These are phyloP conservation scores for Sinocyclocheilus anophthalmus DNA, from an alignment of 2,113 vertebrate species.

Conservation along the genomic window DNA sequence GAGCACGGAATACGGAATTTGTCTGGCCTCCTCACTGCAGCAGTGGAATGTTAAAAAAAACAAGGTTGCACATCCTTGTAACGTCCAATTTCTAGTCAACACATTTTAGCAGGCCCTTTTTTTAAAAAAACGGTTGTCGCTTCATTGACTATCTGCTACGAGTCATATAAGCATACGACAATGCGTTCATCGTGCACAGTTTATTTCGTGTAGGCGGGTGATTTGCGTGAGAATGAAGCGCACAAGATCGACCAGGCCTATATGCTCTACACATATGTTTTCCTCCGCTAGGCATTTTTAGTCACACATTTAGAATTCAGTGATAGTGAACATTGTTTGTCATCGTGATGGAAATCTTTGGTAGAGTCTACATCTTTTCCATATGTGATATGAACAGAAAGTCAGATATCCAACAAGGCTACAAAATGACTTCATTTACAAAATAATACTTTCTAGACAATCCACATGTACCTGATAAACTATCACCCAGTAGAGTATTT, in stretches of 20 bases:
- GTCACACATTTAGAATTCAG: neutral
- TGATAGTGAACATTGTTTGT: neutral
- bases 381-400: neutral
- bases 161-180: too few species aligned
- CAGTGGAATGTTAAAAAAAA: too few species aligned
- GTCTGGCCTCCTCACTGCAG: too few species aligned
- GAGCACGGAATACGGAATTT: too few species aligned
- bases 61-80: too few species aligned
- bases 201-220: too few species aligned
- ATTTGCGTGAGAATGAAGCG: too few species aligned
- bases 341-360: neutral
- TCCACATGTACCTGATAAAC: neutral
- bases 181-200: too few species aligned
- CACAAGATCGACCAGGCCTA: neutral
- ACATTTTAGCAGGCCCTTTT: too few species aligned
- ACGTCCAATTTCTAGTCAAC: too few species aligned
- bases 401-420: neutral
- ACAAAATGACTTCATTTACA: neutral
- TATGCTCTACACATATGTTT: neutral
- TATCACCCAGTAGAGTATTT: neutral
- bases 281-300: neutral
- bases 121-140: too few species aligned
- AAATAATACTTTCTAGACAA: neutral
- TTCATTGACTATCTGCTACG: too few species aligned
- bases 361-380: neutral